Percentiles rank a stretch among this genome's conserved stretches.
Evolutionary conservation across 2,797 vertebrate species (phyloP).

Genomic region (Pantherophis vulpinus): DNA sequence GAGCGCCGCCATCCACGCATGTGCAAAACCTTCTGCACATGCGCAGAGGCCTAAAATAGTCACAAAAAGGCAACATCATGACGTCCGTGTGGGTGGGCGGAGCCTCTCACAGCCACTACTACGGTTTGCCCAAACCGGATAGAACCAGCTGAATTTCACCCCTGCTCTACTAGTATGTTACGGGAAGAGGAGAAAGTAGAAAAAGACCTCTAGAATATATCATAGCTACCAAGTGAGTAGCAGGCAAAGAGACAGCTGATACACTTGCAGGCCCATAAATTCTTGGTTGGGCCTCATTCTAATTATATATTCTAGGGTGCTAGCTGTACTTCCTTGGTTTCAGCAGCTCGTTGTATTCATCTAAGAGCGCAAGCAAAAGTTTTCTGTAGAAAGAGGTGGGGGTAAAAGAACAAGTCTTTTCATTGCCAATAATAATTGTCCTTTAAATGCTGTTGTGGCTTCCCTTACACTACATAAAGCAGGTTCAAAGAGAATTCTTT

Average conservation of each 20-base stretch:
- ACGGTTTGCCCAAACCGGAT: no score
- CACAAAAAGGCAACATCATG: no score
- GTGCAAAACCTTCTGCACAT: no score
- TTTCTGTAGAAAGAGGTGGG: not conserved
- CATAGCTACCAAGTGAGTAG: not conserved
- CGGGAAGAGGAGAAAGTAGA: not conserved
- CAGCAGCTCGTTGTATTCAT: not conserved
- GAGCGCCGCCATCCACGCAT: fast-evolving
- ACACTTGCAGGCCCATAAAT: not conserved
- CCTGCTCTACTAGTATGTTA: not conserved
- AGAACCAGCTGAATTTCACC: no score
- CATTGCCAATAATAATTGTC: not conserved
- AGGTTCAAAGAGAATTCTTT: not conserved
- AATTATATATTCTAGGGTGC: not conserved
- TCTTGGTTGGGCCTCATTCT: not conserved
- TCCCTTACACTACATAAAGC: not conserved
- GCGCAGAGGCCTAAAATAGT: no score
- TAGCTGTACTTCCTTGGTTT: not conserved
- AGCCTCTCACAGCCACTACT: no score
- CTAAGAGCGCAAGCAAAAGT: not conserved
- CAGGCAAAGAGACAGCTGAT: not conserved
- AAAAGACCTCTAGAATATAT: not conserved
- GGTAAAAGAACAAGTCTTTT: not conserved
- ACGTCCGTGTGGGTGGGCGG: no score
- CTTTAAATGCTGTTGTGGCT: not conserved